Base-by-base conservation (phyloP, 2,888 invertebrate genomes). In the Lordiphosa andalusiaca region DNA sequence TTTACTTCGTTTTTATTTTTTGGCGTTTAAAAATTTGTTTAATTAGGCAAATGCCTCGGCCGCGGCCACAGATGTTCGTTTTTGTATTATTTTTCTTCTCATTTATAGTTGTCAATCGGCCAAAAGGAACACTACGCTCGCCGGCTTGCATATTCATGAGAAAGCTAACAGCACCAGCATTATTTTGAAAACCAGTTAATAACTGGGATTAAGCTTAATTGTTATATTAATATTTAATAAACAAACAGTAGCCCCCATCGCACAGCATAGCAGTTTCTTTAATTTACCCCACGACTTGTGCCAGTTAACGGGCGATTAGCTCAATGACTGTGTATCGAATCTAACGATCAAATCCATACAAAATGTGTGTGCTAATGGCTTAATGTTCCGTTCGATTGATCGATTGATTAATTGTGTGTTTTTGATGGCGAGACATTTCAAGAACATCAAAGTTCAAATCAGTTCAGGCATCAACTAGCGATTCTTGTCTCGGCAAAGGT, bases 41-140 rank as follows among this genome's bases (percentile, higher is more conserved):
- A 64, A 71, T 64, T 71, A 64, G 62, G 54, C 68, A 67, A 54
- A 68, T 64, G 39, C 62, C 48, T 54, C 53, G 42, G 19, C 48
- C 49, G 30, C 40, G 16, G 21, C 42, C 52, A 30, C 48, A 65
- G 53, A 66, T 64, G 57, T 47, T 49, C 30, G 12, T 13, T 30
- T 33, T 19, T 10, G 25, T 54, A 48, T 36, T 16, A 16, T 63
- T 39, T 39, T 19, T 37, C 40, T 37, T n/a, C 37, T 63, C 21
- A 63, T 63, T 57, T 63, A 54, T 63, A 23, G 47, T 63, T 63
- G 64, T 63, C 63, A 59, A 36, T 48, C n/a, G 47, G 12, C 9
- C 0, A 35, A 47, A 40, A 50, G 39, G 30, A 30, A 40, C 25
- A 38, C 38, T 49, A 16, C 25, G 21, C 33, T 7, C 30, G 30